Percentiles rank a stretch among this genome's conserved stretches.
Evolutionary conservation across 2,113 vertebrate genomes (phyloP).

Genomic region (Nymphicus hollandicus): DNA sequence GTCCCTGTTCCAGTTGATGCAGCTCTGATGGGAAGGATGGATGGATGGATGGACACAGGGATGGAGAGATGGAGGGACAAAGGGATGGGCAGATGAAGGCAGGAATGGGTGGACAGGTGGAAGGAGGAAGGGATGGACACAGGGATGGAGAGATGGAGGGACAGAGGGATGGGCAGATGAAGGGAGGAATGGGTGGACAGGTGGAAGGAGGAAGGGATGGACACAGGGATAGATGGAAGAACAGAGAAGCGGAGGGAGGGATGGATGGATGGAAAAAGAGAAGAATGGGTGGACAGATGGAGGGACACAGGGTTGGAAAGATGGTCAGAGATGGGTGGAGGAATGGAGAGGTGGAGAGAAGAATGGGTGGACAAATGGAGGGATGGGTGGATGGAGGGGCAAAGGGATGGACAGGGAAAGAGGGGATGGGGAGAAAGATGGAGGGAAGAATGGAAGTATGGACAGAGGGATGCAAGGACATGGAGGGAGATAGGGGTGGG

Average conservation of each 20-base stretch:
- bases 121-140: no score
- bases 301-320: not conserved
- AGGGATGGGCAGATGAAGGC: not conserved
- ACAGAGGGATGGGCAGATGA: fast-evolving
- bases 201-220: fast-evolving
- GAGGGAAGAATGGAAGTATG: not conserved
- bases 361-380: no score
- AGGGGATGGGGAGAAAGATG: not conserved
- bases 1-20: constrained; percentile 86
- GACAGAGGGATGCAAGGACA: not conserved
- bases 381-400: not conserved
- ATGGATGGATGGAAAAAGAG: no score
- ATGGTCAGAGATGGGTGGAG: no score
- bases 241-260: not conserved
- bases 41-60: not conserved
- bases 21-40: constrained; percentile 60
- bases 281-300: fast-evolving
- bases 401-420: not conserved
- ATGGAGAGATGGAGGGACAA: no score
- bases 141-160: no score
- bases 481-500: fast-evolving
- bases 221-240: not conserved
- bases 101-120: not conserved
- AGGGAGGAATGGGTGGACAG: no score
- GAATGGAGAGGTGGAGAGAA: no score